Base-by-base conservation (phyloP, 1,140 invertebrate species). In the Macrocentrus cingulum region DNA sequence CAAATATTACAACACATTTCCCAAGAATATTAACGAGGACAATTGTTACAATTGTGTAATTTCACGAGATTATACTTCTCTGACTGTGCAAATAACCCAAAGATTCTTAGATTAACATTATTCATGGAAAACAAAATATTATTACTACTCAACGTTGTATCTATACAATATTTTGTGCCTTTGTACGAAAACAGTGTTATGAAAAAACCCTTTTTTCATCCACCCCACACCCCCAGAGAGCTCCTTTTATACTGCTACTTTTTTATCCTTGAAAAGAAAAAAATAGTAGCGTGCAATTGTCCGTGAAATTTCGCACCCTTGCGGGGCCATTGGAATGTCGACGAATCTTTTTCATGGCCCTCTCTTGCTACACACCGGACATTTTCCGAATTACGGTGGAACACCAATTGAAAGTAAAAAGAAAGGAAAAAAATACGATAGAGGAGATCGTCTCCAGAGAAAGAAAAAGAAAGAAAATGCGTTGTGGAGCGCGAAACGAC, bases 121-220 rank as follows among this genome's bases (percentile, higher is more conserved):
- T 57, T 57, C 55, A 57, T 57, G 55, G 32, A 32, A 57, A 49
- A 57, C 55, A 19, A 50, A 57, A 57, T 57, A 57, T 57, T 49
- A 49, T 57, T 57, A 25, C 55, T 50, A n/a, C n/a, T n/a, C n/a
- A 46, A 4, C 48, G 4, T 32, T 23, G 45, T 48, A 25, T 18
- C n/a, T 25, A 5, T 48, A 48, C 46, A 16, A 45, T 48, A 22
- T 22, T 19, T 36, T 48, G n/a, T n/a, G n/a, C n/a, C n/a, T n/a
- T n/a, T n/a, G n/a, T n/a, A n/a, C n/a, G n/a, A n/a, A n/a, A n/a
- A n/a, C 36, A 37, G 45, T 57, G 36, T 57, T 57, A 57, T 56
- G 55, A 50, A 29, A 39, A 36, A 39, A 13, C 46, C 18, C n/a
- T n/a, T n/a, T n/a, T n/a, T n/a, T n/a, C n/a, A n/a, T n/a, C n/a